Conservation (phyloP, 2,113 vertebrate species). For the Nansenia antarctica region DNA sequence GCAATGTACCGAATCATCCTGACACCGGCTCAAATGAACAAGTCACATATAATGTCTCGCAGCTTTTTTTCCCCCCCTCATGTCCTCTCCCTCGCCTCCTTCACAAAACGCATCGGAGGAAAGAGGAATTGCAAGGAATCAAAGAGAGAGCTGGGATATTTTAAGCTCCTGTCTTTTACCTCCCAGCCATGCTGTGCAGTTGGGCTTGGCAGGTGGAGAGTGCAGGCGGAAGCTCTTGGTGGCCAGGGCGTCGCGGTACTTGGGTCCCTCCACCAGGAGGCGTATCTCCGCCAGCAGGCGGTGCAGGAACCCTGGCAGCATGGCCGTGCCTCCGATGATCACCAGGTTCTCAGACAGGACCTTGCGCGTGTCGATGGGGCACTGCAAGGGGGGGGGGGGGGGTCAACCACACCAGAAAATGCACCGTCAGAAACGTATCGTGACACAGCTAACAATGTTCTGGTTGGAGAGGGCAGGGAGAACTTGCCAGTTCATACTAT, state of each 20-base stretch:
- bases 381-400: no score
- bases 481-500: background rate
- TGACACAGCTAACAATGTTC: background rate
- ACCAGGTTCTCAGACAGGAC: slow-evolving; percentile 94
- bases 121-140: no score
- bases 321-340: slow-evolving; percentile 91
- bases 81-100: no score
- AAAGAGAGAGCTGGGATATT: no score
- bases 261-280: slow-evolving; percentile 91
- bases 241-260: slow-evolving; percentile 85
- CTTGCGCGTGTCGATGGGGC: slow-evolving; percentile 95
- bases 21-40: no score
- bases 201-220: slow-evolving; percentile 92
- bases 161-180: slow-evolving; percentile 78
- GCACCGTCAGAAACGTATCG: background rate
- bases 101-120: no score
- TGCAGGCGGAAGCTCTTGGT: slow-evolving; percentile 92
- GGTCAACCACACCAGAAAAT: background rate
- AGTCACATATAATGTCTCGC: no score
- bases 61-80: no score
- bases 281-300: slow-evolving; percentile 92
- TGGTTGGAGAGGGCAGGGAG: background rate
- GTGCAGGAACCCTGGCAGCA: slow-evolving; percentile 95
- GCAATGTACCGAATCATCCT: no score
- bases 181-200: slow-evolving; percentile 96